Evolutionary conservation across 2,797 vertebrate species (phyloP).

Genomic region (Amazonetta brasiliensis): DNA sequence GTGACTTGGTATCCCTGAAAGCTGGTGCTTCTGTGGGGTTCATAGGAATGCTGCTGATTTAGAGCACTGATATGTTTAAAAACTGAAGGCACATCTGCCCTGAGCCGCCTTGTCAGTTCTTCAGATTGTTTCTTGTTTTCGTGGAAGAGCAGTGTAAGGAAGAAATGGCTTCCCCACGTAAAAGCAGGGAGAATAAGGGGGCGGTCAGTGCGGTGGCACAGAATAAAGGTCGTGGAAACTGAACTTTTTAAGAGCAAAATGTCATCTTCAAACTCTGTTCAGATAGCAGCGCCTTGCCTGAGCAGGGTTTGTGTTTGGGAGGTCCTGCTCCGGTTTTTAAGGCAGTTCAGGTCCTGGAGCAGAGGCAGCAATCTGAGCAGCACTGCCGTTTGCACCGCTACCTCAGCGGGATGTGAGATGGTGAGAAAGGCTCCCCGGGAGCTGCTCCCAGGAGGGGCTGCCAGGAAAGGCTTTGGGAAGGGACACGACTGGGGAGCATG

Average conservation of each 20-base stretch:
- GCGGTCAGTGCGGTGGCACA: accelerated
- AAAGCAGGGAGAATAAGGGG: neutral
- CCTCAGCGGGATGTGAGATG: accelerated
- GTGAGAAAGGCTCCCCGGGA: accelerated
- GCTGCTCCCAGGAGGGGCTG: neutral
- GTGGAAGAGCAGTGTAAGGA: neutral
- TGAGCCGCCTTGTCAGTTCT: neutral
- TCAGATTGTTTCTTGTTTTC: neutral
- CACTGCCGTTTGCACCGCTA: neutral
- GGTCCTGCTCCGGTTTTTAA: neutral
- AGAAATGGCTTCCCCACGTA: neutral
- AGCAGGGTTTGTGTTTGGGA: neutral
- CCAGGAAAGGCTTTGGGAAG: accelerated
- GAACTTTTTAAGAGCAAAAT: neutral
- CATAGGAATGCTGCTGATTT: neutral
- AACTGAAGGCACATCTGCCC: neutral
- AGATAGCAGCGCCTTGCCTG: neutral
- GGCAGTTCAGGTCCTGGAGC: neutral
- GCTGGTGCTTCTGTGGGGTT: neutral
- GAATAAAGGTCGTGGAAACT: neutral
- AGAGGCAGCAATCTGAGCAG: neutral
- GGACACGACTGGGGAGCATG: neutral
- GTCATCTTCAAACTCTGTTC: neutral
- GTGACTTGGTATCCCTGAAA: neutral
- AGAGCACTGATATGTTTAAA: neutral